Evolutionary conservation across 2,113 vertebrate genomes (phyloP).

Genomic region (Nansenia antarctica): DNA sequence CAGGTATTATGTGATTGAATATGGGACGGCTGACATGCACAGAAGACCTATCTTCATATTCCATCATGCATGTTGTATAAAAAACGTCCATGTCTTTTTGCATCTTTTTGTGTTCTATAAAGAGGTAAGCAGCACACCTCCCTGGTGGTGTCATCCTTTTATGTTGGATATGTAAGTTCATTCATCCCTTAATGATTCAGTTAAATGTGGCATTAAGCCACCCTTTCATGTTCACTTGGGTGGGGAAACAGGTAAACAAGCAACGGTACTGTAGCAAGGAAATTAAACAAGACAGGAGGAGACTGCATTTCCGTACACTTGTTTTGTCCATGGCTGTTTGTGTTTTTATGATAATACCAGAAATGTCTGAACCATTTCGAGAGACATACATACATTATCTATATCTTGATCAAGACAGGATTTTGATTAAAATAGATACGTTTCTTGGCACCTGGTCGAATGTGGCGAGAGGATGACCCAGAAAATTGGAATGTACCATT

Average conservation of each 20-base stretch:
- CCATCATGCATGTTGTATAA: no score
- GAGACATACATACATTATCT: no score
- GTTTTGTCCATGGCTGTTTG: background rate
- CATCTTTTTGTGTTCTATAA: background rate
- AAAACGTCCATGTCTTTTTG: background rate
- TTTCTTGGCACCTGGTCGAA: background rate
- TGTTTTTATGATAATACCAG: background rate
- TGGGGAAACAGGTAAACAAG: background rate
- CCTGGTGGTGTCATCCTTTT: conserved; percentile 14
- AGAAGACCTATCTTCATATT: no score
- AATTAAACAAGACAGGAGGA: background rate
- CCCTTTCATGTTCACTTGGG: background rate
- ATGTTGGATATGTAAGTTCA: conserved; percentile 16
- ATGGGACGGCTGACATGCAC: no score
- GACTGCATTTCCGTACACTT: background rate
- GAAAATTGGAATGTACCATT: conserved; percentile 15
- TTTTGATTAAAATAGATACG: background rate
- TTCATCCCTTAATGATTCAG: conserved; percentile 14
- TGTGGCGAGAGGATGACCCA: background rate
- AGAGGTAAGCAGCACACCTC: conserved; percentile 26
- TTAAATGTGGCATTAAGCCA: background rate
- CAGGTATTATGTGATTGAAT: background rate
- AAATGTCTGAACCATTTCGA: background rate
- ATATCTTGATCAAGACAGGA: background rate
- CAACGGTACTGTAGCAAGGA: background rate